Evolutionary conservation across 2,113 vertebrate species (phyloP), one percentile per base, ranked within the genome.

Genomic region (Polypterus senegalus): DNA sequence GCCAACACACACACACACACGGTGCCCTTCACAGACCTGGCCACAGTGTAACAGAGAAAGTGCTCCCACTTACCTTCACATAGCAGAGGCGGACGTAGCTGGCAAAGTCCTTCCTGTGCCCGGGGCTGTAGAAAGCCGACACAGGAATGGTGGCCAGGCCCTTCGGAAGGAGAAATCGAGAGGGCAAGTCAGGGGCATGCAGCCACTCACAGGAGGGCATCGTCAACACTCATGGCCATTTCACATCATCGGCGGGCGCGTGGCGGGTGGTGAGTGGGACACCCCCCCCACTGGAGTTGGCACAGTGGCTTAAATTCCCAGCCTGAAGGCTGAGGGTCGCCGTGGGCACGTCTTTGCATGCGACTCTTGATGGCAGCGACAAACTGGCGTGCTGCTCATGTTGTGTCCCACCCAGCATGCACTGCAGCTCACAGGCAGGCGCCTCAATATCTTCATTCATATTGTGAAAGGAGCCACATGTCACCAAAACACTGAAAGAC

Each of bases 11-110:
- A 27, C 27, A 27, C 27, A 59, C 0, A 46, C 9, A 48, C 3
- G 43, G 2, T 7, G 7, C 4, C 48, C 5, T 0, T 6, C 53
- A 54, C 2, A 4, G 9, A 10, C 4, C 2, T 8, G 5, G 4
- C 27, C 45, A 49, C 3, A 3, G 55, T 49, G 2, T 10, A 51
- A 7, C 4, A 9, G n/a, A 46, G 4, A 4, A 27, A 9, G 43
- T 8, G 59, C 7, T 49, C 4, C 11, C 47, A 27, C 68, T 80
- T 73, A 98, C 94, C 92, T 99, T 99, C 44, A 87, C 81, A 3
- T 97, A 99, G 71, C 94, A 99, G 79, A 99, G 92, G 53, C 96
- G 74, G 65, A 99, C 73, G 59, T 91, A 93, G 66, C 90, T 89
- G 68, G 82, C 81, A 66, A 92, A 91, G 47, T 79, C 72, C 46